These are phyloP conservation scores for Melikaiella ostensackeni DNA, from an alignment of 2,888 invertebrate species.

Conservation along the genomic window DNA sequence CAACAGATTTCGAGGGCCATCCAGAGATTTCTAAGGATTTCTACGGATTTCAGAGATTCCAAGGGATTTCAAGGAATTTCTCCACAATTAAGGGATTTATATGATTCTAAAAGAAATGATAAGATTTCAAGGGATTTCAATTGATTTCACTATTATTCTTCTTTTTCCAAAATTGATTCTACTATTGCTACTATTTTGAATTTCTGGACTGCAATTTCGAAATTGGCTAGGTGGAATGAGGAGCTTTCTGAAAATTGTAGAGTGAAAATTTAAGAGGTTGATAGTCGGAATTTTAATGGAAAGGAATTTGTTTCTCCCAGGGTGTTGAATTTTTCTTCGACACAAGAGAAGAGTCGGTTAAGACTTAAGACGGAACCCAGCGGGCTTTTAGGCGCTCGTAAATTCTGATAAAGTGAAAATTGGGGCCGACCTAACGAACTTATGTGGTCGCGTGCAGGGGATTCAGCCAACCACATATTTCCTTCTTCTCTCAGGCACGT, in stretches of 20 bases:
- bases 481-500: slow-evolving; percentile 56
- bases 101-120: too few species aligned
- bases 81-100: too few species aligned
- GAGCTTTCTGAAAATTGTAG: not conserved
- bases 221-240: too few species aligned
- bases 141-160: too few species aligned
- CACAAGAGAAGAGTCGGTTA: slow-evolving; percentile 43
- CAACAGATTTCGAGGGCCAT: too few species aligned
- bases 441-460: slow-evolving; percentile 64
- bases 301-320: slow-evolving; percentile 24
- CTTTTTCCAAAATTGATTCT: too few species aligned
- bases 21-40: too few species aligned
- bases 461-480: slow-evolving; percentile 59
- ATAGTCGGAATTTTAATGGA: not conserved
- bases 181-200: too few species aligned
- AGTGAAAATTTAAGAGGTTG: not conserved
- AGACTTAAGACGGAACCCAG: slow-evolving; percentile 58
- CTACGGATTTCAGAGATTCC: too few species aligned
- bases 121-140: too few species aligned
- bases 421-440: slow-evolving; percentile 73
- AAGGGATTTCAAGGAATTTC: too few species aligned
- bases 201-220: too few species aligned
- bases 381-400: slow-evolving; percentile 71
- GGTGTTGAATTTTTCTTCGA: slow-evolving; percentile 24
- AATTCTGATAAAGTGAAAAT: slow-evolving; percentile 73